Evolutionary conservation across 2,113 vertebrate species (phyloP).

Genomic region (Seriola quinqueradiata): DNA sequence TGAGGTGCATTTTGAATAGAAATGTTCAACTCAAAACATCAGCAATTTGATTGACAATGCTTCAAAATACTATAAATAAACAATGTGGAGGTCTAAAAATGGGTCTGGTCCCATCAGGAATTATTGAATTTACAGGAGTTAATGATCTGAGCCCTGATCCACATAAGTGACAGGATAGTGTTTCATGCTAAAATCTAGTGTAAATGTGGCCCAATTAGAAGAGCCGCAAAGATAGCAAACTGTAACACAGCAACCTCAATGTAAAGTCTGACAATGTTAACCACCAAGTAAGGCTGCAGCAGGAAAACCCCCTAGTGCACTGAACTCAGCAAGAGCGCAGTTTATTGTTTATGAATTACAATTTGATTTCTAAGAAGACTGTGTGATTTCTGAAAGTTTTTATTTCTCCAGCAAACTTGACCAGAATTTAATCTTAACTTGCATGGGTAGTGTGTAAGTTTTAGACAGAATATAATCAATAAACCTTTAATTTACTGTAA

Average conservation of each 20-base stretch:
- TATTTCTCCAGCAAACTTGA: not conserved
- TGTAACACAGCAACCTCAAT: not conserved
- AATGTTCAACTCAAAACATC: not conserved
- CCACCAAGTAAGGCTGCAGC: not conserved
- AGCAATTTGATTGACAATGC: not conserved
- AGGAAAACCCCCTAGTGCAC: not conserved
- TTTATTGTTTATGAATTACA: not conserved
- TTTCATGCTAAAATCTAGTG: not conserved
- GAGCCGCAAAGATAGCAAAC: not conserved
- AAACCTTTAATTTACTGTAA: not conserved
- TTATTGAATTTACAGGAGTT: not conserved
- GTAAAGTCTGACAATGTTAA: not conserved
- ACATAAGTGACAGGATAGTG: not conserved
- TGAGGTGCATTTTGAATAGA: too few relatives aligned
- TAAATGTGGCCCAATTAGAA: not conserved
- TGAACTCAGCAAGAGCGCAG: not conserved
- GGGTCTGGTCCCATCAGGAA: not conserved
- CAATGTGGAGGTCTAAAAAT: not conserved
- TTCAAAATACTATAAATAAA: not conserved
- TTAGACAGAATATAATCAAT: not conserved
- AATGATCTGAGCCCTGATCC: not conserved
- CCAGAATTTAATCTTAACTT: not conserved
- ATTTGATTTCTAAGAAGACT: not conserved
- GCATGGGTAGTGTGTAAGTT: not conserved
- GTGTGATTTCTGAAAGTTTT: not conserved